Evolutionary conservation across 2,113 vertebrate genomes (phyloP).

Genomic region (Tichodroma muraria): DNA sequence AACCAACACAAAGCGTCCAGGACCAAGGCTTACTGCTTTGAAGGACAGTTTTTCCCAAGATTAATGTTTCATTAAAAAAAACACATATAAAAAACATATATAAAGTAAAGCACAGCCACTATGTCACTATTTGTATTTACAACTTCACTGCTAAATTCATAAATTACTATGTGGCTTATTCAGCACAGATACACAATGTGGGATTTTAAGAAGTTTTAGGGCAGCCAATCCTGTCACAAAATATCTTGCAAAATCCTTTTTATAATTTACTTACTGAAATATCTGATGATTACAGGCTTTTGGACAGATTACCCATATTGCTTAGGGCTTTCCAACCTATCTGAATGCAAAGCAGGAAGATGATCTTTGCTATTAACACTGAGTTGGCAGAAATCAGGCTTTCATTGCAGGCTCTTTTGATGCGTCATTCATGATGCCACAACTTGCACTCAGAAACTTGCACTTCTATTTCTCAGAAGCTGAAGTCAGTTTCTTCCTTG

Average conservation of each 20-base stretch:
- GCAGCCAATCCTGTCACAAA: neutral
- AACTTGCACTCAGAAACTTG: neutral
- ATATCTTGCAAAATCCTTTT: neutral
- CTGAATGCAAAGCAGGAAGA: neutral
- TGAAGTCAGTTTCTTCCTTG: neutral
- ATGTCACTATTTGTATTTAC: neutral
- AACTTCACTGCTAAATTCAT: neutral
- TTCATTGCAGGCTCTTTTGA: neutral
- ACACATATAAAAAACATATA: too few species aligned
- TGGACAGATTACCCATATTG: neutral
- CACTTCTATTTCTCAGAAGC: neutral
- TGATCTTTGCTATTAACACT: neutral
- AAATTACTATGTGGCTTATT: neutral
- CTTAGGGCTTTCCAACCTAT: neutral
- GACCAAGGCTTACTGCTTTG: neutral
- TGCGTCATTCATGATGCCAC: neutral
- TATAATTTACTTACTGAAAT: neutral
- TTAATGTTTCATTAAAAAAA: neutral
- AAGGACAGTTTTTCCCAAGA: neutral
- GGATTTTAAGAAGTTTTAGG: neutral
- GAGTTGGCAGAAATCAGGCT: neutral
- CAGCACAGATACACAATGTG: neutral
- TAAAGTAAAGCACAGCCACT: neutral
- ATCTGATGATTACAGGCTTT: neutral
- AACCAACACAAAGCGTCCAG: neutral